Base-by-base conservation (phyloP, 2,888 invertebrate genomes). In the Meteorus cinctellus region DNA sequence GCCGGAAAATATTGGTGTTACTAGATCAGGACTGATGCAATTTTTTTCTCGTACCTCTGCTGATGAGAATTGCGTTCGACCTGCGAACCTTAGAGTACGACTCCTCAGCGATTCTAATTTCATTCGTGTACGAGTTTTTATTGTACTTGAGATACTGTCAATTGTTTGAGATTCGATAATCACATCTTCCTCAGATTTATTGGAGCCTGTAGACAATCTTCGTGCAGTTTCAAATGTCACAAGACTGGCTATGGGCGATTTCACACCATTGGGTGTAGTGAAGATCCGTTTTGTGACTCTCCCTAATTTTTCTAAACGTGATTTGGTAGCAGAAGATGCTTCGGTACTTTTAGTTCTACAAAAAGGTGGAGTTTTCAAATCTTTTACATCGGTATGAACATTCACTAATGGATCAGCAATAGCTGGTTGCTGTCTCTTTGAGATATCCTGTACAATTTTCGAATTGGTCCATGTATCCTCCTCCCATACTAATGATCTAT, bases 141-240 rank as follows among this genome's bases (percentile, higher is more conserved):
- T 68, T 0, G 34, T 24, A n/a, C 48, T 74, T 19, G 63, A 65
- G 6, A 76, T 72, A n/a, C 79, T 55, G 62, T 82, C 77, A 1
- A 75, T 36, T 55, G 65, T 79, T 69, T 86, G 86, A 1, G 86
- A 86, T n/a, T 79, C 77, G 6, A 81, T 63, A 19, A 88, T 69
- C 12, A 86, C 81, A 36, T 87, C 87, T 10, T 89, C 89, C 62
- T 88, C 88, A 1, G 88, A 87, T 77, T 84, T 85, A 41, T 83
- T 85, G 2, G 85, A 87, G 34, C 84, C 84, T 4, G 80, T 69
- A 16, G 86, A 87, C 8, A 78, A 69, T 66, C 72, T 80, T 1
- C 83, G 81, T 31, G 74, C 80, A 2, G 69, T 68, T 12, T 76
- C 77, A 5, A 81, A 82, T 34, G 79, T 81, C 10, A 81, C 69